Base-by-base conservation (phyloP, 1,140 invertebrate species). In the Idris sp. region DNA sequence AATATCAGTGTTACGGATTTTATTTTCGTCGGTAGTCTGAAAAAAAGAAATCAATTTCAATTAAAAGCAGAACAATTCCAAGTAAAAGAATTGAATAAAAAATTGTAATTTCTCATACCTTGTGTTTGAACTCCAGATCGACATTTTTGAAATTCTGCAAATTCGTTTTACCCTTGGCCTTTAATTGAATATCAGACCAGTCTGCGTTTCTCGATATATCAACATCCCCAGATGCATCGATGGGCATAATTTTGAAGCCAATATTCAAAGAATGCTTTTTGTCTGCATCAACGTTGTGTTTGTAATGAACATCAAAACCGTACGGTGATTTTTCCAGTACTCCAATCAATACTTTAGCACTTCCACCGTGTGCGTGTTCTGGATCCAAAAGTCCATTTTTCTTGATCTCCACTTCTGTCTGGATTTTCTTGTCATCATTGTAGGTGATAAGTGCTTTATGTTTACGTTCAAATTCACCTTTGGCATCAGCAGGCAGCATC, bases 361-460 rank as follows among this genome's bases (percentile, higher is more conserved):
- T 56, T 7, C 65, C 65, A 26, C 64, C 51, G 18, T 54, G 41
- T 0, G 35, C 8, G 4, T 61, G 22, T 0, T 69, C 72, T 0
- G 35, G 14, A 0, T 15, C 58, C 44, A 46, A 7, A 2, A 74
- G 28, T 13, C 80, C 81, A 1, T 11, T 41, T 4, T 77, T 67
- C 18, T 79, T 79, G 0, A 78, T 0, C 5, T 76, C 19, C 0
- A 43, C 26, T 1, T 84, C 79, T 0, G 87, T 7, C 26, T 86
- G 88, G 1, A 89, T 77, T 1, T 79, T 86, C 65, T 90, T 89
- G 49, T 89, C 88, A 38, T 89, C 88, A 15, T 89, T 90, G 61
- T 91, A 89, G 25, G 88, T 89, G 0, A 91, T 11, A 1, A 10
- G 65, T 3, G 51, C 19, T 4, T 22, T 40, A 2, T 46, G 40